Percentiles rank a stretch among this genome's conserved stretches.
These are phyloP conservation scores for Drosophila melanosoma DNA, from an alignment of 2,888 invertebrate genomes.

Conservation along the genomic window DNA sequence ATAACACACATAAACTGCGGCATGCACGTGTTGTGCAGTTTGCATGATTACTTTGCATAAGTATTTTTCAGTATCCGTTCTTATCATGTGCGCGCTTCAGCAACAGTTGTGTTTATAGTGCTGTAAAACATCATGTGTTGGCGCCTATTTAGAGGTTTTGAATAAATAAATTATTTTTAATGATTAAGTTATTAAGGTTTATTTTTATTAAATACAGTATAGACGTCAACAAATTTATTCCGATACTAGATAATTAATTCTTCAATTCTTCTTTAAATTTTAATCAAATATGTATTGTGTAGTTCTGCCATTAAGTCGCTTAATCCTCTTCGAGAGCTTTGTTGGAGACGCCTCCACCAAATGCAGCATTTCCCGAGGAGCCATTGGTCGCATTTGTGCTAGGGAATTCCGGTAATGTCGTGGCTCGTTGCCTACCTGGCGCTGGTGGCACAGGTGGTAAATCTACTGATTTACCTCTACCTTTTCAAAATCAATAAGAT, in stretches of 20 bases:
- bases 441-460: slow-evolving; percentile 73
- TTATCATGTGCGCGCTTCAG: background rate
- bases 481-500: slow-evolving; percentile 34
- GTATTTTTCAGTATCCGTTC: slow-evolving; percentile 34
- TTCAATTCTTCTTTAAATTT: slow-evolving; percentile 6
- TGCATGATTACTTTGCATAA: slow-evolving; percentile 9
- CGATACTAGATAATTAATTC: background rate
- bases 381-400: slow-evolving; percentile 20
- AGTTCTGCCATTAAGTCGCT: background rate
- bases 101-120: slow-evolving; percentile 17
- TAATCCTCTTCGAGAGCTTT: slow-evolving; percentile 63
- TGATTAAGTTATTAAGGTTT: background rate
- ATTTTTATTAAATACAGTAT: slow-evolving; percentile 3
- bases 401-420: slow-evolving; percentile 66
- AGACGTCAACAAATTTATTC: background rate
- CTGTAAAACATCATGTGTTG: slow-evolving; percentile 5
- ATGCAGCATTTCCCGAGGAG: slow-evolving; percentile 47
- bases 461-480: slow-evolving; percentile 75
- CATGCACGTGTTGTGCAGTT: slow-evolving; percentile 53
- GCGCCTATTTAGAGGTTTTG: slow-evolving; percentile 20
- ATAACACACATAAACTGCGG: slow-evolving; percentile 16
- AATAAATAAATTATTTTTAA: background rate
- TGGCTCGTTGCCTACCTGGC: slow-evolving; percentile 47
- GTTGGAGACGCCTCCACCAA: slow-evolving; percentile 50
- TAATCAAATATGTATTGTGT: background rate